Percentiles rank a stretch among this genome's conserved stretches.
These are phyloP conservation scores for Aphelenchoides bicaudatus DNA, from an alignment of 2,888 invertebrate genomes.

Conservation along the genomic window DNA sequence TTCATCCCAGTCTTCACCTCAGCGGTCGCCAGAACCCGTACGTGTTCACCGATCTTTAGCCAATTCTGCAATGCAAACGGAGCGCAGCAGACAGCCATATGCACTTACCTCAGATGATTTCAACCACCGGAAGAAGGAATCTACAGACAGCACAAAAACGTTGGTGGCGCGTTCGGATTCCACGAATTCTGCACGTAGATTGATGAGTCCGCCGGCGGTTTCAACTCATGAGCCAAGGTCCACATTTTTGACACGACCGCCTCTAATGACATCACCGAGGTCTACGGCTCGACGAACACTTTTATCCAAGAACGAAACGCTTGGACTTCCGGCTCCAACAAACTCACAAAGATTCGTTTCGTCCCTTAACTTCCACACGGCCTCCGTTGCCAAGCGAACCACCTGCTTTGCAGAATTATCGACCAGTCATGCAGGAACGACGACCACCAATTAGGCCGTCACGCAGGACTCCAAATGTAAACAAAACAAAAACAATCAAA, in stretches of 20 bases:
- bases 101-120: no score
- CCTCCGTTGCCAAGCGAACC: neutral
- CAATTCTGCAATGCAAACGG: no score
- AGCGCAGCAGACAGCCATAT: no score
- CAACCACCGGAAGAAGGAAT: conserved; percentile 33
- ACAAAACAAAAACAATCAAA: neutral
- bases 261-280: conserved; percentile 18
- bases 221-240: neutral
- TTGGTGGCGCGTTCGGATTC: conserved; percentile 24
- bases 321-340: conserved; percentile 15
- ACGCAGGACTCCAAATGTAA: neutral
- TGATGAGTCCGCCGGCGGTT: neutral
- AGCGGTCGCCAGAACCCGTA: conserved; percentile 15
- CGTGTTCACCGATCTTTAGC: neutral
- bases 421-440: neutral
- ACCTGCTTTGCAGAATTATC: neutral
- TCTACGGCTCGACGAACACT: conserved; percentile 3
- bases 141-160: conserved; percentile 34
- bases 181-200: neutral
- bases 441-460: neutral
- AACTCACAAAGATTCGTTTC: conserved; percentile 22
- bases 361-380: conserved; percentile 2
- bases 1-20: conserved; percentile 25
- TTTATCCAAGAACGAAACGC: conserved; percentile 22
- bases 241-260: neutral